These are phyloP conservation scores for Tauraco hartlaubi DNA, from an alignment of 2,797 vertebrate species.

Conservation along the genomic window DNA sequence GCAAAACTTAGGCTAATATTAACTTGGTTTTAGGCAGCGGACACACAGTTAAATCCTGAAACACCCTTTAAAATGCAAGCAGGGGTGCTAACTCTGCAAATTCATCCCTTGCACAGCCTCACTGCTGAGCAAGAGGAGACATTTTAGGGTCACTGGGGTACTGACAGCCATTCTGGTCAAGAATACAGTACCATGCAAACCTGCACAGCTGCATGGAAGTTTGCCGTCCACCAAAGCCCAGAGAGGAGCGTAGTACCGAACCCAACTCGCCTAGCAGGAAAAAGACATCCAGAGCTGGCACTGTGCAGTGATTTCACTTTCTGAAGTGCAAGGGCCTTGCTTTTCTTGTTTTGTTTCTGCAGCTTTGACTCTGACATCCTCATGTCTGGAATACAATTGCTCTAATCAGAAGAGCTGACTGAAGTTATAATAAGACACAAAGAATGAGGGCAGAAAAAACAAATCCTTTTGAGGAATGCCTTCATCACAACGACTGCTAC, in stretches of 20 bases:
- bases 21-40: background rate
- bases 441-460: background rate
- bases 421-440: background rate
- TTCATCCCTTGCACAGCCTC: background rate
- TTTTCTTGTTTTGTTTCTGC: background rate
- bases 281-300: fast-evolving
- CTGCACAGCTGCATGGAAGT: background rate
- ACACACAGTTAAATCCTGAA: background rate
- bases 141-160: background rate
- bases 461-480: constrained; percentile 41
- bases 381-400: background rate
- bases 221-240: background rate
- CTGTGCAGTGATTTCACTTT: background rate
- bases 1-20: background rate
- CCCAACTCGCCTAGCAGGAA: background rate
- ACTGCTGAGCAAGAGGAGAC: background rate
- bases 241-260: background rate
- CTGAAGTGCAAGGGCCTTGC: background rate
- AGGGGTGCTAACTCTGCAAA: background rate
- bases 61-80: background rate
- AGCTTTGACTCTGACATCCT: background rate
- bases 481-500: background rate
- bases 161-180: background rate
- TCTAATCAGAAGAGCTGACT: constrained; percentile 8
- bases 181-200: fast-evolving